Base-by-base conservation (phyloP, 1,140 invertebrate genomes). In the Berghia stephanieae region DNA sequence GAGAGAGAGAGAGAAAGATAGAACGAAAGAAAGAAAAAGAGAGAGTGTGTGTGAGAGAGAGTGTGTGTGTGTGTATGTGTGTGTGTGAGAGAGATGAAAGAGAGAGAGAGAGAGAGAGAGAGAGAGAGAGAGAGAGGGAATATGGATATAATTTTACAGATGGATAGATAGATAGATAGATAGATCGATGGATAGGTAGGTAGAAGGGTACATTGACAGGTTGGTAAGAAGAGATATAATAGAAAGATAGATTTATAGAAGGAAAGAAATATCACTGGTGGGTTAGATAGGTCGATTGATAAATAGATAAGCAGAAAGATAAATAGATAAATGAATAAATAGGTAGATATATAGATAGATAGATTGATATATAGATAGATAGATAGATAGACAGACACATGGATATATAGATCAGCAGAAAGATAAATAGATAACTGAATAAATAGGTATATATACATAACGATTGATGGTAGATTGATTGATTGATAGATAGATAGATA, bases 51-150 rank as follows among this genome's bases (percentile, higher is more conserved):
- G 70, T 31, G 70, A 43, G 70, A 43, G 31, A 18, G 49, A n/a
- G 70, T 31, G 49, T 27, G 67, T 69, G 36, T 69, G 67, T 42
- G 67, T 69, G 67, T 69, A 42, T 69, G 67, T 69, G 36, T 42
- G 4, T 36, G 34, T 67, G 63, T 67, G 13, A 49, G 10, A 38
- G 63, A 38, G 40, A n/a, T n/a, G 57, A 31, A 10, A 31, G 10
- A 31, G 18, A 63, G 57, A 31, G 18, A 31, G 57, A 63, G 18
- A 31, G 57, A 10, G 18, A 16, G 57, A 63, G 18, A 63, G 57
- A 31, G 18, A 63, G 57, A 63, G 18, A 31, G 57, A 63, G 18
- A 63, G 27, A 31, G 18, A 31, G 57, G 8, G 18, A 31, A 63
- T 49, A n/a, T 13, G 46, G 13, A 13, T n/a, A n/a, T n/a, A n/a